phyloP scores from a whole-genome alignment of 2,888 invertebrate species.

The Shargacucullia verbasci region DNA sequence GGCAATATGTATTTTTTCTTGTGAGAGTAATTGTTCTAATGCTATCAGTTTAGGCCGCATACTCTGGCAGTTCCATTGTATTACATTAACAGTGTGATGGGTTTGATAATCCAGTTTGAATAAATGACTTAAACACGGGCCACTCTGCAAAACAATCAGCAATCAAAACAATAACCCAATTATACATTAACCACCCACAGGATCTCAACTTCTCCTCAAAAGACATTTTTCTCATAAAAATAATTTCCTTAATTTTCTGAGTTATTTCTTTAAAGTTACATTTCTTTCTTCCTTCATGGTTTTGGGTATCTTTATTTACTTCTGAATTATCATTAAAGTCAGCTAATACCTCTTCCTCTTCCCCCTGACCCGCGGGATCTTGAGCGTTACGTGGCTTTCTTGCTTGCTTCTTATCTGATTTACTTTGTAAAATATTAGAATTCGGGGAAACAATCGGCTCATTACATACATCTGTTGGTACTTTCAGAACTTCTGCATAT shows the following conservation, averaged over 20 bases:
- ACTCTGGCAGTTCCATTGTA: too few relatives aligned
- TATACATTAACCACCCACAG: background rate
- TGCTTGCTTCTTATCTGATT: background rate
- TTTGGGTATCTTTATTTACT: background rate
- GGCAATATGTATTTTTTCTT: too few relatives aligned
- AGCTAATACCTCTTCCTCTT: too few relatives aligned
- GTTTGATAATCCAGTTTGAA: slow-evolving; percentile 8
- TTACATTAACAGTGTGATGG: background rate
- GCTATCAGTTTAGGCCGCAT: too few relatives aligned
- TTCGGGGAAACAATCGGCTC: background rate
- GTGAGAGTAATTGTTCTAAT: too few relatives aligned
- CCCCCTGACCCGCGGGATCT: too few relatives aligned
- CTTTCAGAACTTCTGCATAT: background rate
- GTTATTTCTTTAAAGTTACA: background rate
- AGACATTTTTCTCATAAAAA: background rate
- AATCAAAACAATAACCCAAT: background rate
- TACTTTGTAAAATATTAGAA: background rate
- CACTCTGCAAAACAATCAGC: background rate
- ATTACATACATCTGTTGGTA: background rate
- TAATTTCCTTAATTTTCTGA: background rate
- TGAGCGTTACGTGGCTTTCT: background rate
- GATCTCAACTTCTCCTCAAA: background rate
- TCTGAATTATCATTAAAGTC: background rate
- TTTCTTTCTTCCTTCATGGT: background rate
- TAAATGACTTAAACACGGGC: slow-evolving; percentile 1